Conservation (phyloP, 1,140 invertebrate genomes). For the Laodelphax striatellus region DNA sequence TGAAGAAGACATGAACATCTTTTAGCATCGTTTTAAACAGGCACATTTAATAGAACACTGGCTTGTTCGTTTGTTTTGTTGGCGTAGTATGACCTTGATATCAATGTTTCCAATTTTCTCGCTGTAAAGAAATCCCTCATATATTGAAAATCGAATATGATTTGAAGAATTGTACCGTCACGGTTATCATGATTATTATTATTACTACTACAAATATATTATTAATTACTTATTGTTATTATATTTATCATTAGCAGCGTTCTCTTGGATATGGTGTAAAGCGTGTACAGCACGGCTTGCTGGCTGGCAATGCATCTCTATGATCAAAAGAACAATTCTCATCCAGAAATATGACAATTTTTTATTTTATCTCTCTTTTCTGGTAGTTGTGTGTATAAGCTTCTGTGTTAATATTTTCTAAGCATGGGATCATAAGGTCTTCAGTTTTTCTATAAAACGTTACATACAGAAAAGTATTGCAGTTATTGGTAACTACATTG, state of each 20-base stretch:
- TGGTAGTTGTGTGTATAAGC: conserved; percentile 21
- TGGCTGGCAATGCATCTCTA: not conserved
- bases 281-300: not conserved
- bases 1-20: too few species aligned
- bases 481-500: conserved; percentile 10
- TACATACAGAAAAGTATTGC: conserved; percentile 2
- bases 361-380: conserved; percentile 17
- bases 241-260: conserved; percentile 5
- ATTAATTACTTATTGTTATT: not conserved
- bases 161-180: conserved; percentile 10
- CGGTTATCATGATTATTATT: conserved; percentile 10
- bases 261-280: conserved; percentile 5
- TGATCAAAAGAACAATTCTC: not conserved
- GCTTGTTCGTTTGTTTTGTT: conserved; percentile 10
- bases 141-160: conserved; percentile 12
- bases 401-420: conserved; percentile 17
- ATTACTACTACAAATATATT: conserved; percentile 4
- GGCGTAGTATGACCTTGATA: conserved; percentile 7
- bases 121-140: too few species aligned
- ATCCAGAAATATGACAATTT: not conserved
- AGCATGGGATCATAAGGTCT: conserved; percentile 17
- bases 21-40: too few species aligned
- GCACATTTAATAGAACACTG: too few species aligned
- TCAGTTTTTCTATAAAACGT: conserved; percentile 16
- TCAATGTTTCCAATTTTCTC: conserved; percentile 14